phyloP scores from a whole-genome alignment of 2,797 vertebrate species.

The Cuniculus paca region DNA sequence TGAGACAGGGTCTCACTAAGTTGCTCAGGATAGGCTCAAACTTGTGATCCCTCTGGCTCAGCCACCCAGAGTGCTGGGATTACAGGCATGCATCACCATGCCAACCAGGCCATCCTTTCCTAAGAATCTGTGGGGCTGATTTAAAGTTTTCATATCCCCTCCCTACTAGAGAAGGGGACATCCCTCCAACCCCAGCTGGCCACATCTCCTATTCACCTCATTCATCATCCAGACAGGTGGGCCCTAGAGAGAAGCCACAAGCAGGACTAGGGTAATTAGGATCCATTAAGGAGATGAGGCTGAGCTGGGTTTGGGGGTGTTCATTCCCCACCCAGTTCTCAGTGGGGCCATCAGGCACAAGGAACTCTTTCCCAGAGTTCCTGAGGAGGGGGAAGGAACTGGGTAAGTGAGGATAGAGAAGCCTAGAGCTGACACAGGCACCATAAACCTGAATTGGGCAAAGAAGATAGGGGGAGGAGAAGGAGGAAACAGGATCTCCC shows the following conservation, averaged over 20 bases:
- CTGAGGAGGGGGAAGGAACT: slow-evolving; percentile 30
- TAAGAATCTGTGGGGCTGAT: neutral
- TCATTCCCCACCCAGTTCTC: slow-evolving; percentile 64
- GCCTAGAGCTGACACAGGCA: neutral
- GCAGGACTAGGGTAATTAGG: slow-evolving; percentile 80
- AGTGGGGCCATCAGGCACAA: slow-evolving; percentile 80
- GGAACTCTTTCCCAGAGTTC: slow-evolving; percentile 79
- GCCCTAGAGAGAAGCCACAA: slow-evolving; percentile 75
- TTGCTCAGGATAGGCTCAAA: neutral
- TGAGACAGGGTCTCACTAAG: neutral
- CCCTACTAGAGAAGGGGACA: neutral
- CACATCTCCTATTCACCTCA: slow-evolving; percentile 63
- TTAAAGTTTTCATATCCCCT: neutral
- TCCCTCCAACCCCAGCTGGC: slow-evolving; percentile 64
- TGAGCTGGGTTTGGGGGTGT: slow-evolving; percentile 66
- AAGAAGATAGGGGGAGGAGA: neutral
- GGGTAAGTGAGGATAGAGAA: slow-evolving; percentile 61
- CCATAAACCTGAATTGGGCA: neutral
- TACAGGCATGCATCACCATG: neutral
- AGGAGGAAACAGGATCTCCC: neutral
- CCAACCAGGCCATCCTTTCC: neutral
- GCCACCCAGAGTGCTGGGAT: neutral
- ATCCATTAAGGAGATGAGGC: slow-evolving; percentile 83
- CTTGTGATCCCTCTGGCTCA: neutral
- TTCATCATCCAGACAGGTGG: slow-evolving; percentile 78